Evolutionary conservation across 2,113 vertebrate genomes (phyloP), one percentile per base, ranked within the genome.

Genomic region (Numenius arquata): DNA sequence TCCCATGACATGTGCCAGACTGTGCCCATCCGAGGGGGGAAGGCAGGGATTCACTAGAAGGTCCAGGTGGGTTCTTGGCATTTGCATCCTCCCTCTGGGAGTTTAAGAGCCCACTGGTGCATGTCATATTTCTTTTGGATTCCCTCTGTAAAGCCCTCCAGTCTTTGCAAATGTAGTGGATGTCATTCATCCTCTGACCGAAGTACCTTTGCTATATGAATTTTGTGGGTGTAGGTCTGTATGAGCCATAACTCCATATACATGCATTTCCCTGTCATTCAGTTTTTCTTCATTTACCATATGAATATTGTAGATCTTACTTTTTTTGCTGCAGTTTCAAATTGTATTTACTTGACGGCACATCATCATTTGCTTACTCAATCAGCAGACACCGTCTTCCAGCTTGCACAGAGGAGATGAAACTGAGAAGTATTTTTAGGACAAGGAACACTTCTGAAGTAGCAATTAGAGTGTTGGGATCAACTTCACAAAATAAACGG

Each of bases 1-100:
- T 29, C 32, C 23, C 1, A 9, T 5, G 25, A 10, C 1, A 6
- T 1, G 2, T 36, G 58, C 16, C 36, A 17, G 27, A 7, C 52
- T 1, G 1, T 26, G 74, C 43, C 26, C 11, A 14, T 2, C 65
- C 8, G 11, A 30, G 32, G 59, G 22, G 15, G 5, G 21, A 30
- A 13, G 29, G 12, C 21, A 21, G 21, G 67, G 21, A 4, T 17
- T 16, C 45, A 4, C 20, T 25, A 55, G 19, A 22, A 4, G 19
- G 38, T 34, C n/a, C 30, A 0, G 4, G 40, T 4, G 15, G 11
- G 6, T 48, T 26, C 58, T 65, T 58, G 32, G 50, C 56, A 18
- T 41, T 8, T 62, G 12, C 59, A 18, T 20, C 47, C 22, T 32
- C 45, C 23, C 40, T 9, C 11, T 6, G 12, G 7, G 67, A 20